These are phyloP conservation scores for Spisula solida DNA, from an alignment of 2,888 invertebrate genomes.

Conservation along the genomic window DNA sequence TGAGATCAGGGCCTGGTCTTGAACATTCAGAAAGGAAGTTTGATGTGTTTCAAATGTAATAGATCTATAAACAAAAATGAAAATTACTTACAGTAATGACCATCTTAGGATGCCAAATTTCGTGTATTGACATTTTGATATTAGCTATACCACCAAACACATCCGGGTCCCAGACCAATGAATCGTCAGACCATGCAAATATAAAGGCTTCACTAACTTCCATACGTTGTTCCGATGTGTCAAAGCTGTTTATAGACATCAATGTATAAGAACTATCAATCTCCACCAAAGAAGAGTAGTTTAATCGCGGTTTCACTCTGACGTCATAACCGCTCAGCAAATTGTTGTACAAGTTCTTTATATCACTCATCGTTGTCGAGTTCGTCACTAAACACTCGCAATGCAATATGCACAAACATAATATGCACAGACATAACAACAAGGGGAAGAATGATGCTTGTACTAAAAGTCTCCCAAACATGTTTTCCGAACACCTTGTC, in stretches of 20 bases:
- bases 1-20: too few species aligned
- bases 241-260: not conserved
- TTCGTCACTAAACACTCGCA: not conserved
- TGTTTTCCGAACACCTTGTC: too few species aligned
- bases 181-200: constrained; percentile 15
- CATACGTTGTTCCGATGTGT: constrained; percentile 13
- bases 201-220: not conserved
- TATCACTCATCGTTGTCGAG: not conserved
- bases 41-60: too few species aligned
- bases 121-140: not conserved
- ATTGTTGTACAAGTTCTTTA: not conserved
- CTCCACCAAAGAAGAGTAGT: not conserved
- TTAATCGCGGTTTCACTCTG: not conserved
- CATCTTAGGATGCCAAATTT: constrained; percentile 10
- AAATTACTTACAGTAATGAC: not conserved
- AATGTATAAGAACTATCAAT: not conserved
- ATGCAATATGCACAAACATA: not conserved
- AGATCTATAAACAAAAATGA: too few species aligned
- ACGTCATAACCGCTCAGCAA: constrained; percentile 13
- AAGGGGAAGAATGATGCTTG: too few species aligned
- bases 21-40: too few species aligned
- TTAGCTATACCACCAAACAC: not conserved
- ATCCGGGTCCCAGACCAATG: not conserved
- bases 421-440: too few species aligned
- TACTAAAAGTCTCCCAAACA: too few species aligned